phyloP scores from a whole-genome alignment of 2,797 vertebrate species.

The Stomatorhinus walkeri region DNA sequence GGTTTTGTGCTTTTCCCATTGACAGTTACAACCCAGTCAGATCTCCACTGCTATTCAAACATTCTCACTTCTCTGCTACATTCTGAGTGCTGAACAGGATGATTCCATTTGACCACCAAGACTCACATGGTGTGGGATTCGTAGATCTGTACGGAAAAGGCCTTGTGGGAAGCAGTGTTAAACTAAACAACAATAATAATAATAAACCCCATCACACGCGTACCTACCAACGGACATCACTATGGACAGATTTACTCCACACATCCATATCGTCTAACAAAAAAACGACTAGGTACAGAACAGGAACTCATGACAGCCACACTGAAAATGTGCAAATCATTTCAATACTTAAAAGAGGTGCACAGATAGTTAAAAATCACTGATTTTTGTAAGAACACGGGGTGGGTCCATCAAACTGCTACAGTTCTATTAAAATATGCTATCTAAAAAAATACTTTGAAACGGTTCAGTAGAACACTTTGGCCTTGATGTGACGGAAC shows the following conservation, averaged over 20 bases:
- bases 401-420: slow-evolving; percentile 13
- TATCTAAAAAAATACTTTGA: slow-evolving; percentile 29
- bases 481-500: slow-evolving; percentile 25
- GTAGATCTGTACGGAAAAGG: slow-evolving; percentile 1
- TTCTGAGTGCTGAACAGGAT: neutral
- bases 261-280: neutral
- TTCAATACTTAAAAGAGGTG: slow-evolving; percentile 23
- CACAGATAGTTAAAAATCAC: slow-evolving; percentile 18
- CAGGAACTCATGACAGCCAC: slow-evolving; percentile 2
- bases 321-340: slow-evolving; percentile 29
- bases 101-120: neutral
- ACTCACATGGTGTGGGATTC: neutral
- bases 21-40: neutral
- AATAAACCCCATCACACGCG: neutral
- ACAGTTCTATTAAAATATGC: slow-evolving; percentile 28
- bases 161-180: neutral
- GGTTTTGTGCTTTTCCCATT: slow-evolving; percentile 1
- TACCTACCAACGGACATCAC: neutral
- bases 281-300: neutral
- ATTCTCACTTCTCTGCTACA: neutral
- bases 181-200: neutral
- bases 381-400: slow-evolving; percentile 24
- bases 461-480: slow-evolving; percentile 30
- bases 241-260: neutral
- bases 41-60: neutral